These are phyloP conservation scores for Brachionus angularis DNA, from an alignment of 1,140 invertebrate species.

Conservation along the genomic window DNA sequence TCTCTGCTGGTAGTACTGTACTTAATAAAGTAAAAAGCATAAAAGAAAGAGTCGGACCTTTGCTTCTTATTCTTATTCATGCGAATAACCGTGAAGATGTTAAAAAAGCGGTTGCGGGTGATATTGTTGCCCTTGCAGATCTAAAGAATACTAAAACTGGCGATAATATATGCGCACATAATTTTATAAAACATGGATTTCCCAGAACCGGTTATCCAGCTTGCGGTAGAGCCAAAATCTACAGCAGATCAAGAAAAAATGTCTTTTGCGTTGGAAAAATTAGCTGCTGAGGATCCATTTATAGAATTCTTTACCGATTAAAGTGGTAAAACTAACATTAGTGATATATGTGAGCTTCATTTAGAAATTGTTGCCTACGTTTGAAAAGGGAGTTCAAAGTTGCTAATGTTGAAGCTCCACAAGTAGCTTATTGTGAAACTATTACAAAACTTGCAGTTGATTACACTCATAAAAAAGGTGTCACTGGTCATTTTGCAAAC, in stretches of 20 bases:
- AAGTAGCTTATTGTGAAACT: constrained; percentile 28
- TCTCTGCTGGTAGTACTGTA: not conserved
- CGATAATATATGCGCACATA: constrained; percentile 44
- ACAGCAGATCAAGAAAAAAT: constrained; percentile 12
- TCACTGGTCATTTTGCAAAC: constrained; percentile 33
- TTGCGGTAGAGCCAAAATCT: constrained; percentile 44
- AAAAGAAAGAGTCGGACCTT: constrained; percentile 3
- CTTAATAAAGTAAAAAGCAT: not conserved
- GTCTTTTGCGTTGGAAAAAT: constrained; percentile 45
- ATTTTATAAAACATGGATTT: constrained; percentile 48
- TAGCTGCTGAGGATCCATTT: constrained; percentile 49
- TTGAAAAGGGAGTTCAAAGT: constrained; percentile 47
- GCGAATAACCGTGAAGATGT: constrained; percentile 17
- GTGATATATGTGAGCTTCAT: constrained; percentile 50
- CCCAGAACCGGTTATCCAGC: constrained; percentile 49
- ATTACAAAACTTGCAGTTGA: constrained; percentile 3
- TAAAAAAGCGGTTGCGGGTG: not conserved
- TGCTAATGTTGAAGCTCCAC: constrained; percentile 2
- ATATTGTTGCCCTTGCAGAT: constrained; percentile 26
- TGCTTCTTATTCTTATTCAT: constrained; percentile 20
- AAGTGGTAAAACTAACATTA: constrained; percentile 49
- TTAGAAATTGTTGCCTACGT: constrained; percentile 48
- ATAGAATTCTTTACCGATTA: constrained; percentile 46
- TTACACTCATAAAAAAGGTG: constrained; percentile 42
- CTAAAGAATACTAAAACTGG: constrained; percentile 26